Evolutionary conservation across 2,888 invertebrate species (phyloP).

Genomic region (Pycnomerus fuliginosus): DNA sequence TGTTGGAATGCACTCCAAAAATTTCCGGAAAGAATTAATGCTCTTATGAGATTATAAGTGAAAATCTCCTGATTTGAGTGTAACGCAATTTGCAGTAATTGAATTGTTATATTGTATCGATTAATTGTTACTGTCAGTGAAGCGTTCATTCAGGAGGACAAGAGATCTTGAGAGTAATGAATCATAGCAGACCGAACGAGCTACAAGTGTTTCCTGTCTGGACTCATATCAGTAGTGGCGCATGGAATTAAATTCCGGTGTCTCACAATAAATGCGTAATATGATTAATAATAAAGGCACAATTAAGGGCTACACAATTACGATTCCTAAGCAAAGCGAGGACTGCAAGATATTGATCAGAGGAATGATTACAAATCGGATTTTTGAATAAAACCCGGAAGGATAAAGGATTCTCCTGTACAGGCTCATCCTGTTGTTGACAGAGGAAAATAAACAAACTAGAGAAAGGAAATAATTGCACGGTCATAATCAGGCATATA

Average conservation of each 20-base stretch:
- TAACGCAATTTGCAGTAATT: slow-evolving; percentile 14
- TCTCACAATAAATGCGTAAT: slow-evolving; percentile 15
- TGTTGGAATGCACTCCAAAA: no score
- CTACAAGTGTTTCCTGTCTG: slow-evolving; percentile 21
- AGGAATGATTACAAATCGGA: no score
- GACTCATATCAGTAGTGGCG: slow-evolving; percentile 15
- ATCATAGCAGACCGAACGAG: slow-evolving; percentile 19
- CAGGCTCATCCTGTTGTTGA: slow-evolving; percentile 13
- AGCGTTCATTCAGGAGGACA: slow-evolving; percentile 22
- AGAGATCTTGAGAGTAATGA: slow-evolving; percentile 22
- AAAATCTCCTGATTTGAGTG: no score
- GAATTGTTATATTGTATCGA: slow-evolving; percentile 14
- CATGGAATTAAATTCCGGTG: slow-evolving; percentile 22
- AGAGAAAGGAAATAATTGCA: slow-evolving; percentile 25
- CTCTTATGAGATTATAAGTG: no score
- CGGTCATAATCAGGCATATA: slow-evolving; percentile 23
- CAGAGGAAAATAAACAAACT: slow-evolving; percentile 25
- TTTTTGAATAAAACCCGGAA: no score
- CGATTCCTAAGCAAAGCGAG: no score
- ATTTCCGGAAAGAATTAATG: no score
- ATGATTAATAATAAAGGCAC: slow-evolving; percentile 14
- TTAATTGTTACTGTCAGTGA: slow-evolving; percentile 19
- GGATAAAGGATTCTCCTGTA: no score
- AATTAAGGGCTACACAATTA: neutral
- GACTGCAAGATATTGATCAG: slow-evolving; percentile 7